phyloP scores from a whole-genome alignment of 2,113 vertebrate species.

The Erythrolamprus reginae region DNA sequence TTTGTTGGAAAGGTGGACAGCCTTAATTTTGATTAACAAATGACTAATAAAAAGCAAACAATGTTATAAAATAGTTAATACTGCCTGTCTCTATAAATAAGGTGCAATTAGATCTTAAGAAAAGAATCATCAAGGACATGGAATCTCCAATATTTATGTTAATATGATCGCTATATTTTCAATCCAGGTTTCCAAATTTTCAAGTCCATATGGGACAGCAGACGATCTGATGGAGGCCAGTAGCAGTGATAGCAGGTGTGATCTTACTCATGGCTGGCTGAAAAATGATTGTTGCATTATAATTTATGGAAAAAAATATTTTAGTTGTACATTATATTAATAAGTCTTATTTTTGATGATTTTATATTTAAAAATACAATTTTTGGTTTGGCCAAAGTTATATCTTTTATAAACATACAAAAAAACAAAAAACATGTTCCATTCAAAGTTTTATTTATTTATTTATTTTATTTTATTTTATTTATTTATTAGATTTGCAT shows the following conservation, averaged over 20 bases:
- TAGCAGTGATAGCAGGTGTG: neutral
- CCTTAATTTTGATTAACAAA: neutral
- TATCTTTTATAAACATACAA: neutral
- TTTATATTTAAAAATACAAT: neutral
- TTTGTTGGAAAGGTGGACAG: neutral
- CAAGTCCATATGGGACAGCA: neutral
- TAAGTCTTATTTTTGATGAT: neutral
- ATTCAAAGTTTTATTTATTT: neutral
- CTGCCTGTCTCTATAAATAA: neutral
- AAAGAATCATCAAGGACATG: neutral
- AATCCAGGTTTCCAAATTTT: neutral
- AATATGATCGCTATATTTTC: neutral
- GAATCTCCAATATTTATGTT: neutral
- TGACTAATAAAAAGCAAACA: neutral
- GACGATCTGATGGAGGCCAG: neutral
- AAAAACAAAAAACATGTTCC: neutral
- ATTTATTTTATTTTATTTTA: too few relatives aligned
- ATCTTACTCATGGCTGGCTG: neutral
- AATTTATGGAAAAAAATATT: neutral
- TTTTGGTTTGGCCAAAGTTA: neutral
- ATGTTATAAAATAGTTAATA: neutral
- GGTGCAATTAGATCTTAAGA: neutral
- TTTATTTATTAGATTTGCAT: too few relatives aligned
- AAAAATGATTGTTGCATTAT: neutral
- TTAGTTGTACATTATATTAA: neutral